These are phyloP conservation scores for Phoenicopterus ruber DNA, from an alignment of 2,113 vertebrate species.

Conservation along the genomic window DNA sequence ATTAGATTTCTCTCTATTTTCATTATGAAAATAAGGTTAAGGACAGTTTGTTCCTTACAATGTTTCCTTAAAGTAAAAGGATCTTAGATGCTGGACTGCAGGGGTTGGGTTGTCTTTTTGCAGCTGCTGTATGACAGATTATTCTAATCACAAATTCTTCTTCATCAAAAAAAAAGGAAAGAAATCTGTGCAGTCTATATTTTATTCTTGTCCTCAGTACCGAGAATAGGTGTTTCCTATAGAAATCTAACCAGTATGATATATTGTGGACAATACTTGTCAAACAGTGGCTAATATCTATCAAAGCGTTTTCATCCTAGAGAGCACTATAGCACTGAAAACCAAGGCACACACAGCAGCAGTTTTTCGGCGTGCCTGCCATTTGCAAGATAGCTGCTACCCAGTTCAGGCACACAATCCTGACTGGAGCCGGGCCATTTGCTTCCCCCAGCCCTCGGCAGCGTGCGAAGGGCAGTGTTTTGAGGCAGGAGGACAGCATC, in stretches of 20 bases:
- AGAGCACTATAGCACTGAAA: not conserved
- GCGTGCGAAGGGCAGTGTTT: accelerated
- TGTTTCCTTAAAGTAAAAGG: not conserved
- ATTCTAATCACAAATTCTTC: not conserved
- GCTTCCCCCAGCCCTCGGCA: not conserved
- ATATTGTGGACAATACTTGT: not conserved
- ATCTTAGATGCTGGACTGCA: not conserved
- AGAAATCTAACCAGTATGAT: not conserved
- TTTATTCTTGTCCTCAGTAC: not conserved
- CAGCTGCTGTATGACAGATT: not conserved
- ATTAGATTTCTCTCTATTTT: not conserved
- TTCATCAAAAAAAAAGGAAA: not conserved
- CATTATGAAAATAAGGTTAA: not conserved
- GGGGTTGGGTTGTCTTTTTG: not conserved
- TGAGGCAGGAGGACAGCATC: not conserved
- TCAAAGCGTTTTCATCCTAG: not conserved
- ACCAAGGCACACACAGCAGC: not conserved
- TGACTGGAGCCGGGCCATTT: accelerated
- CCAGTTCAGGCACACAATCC: not conserved
- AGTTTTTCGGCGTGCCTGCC: not conserved
- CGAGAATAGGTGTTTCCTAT: not conserved
- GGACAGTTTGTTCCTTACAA: not conserved
- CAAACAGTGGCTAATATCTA: not conserved
- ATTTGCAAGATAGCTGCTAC: not conserved
- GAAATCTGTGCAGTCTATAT: not conserved